phyloP scores from a whole-genome alignment of 2,888 invertebrate species.

The Bombylius major region DNA sequence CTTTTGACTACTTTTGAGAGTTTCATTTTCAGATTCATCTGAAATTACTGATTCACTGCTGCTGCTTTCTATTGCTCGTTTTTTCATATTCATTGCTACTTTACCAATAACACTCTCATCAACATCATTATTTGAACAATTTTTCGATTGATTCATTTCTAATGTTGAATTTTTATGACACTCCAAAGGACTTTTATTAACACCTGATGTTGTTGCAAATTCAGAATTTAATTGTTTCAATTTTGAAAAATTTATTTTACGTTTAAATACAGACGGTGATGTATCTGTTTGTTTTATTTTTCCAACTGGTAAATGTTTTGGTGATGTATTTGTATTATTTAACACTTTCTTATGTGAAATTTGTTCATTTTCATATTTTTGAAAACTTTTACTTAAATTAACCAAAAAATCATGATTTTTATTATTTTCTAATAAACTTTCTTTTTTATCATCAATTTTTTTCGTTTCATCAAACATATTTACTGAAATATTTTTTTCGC shows the following conservation, averaged over 20 bases:
- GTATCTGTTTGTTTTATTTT: neutral
- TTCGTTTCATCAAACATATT: too few relatives aligned
- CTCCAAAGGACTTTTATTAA: neutral
- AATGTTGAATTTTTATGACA: too few relatives aligned
- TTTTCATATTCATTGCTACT: neutral
- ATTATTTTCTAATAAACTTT: too few relatives aligned
- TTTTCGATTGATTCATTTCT: neutral
- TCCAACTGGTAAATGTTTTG: too few relatives aligned
- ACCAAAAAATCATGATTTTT: too few relatives aligned
- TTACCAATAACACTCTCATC: neutral
- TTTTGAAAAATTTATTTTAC: neutral
- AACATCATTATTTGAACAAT: neutral
- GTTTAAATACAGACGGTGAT: conserved; percentile 1
- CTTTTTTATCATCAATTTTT: too few relatives aligned
- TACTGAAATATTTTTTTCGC: too few relatives aligned
- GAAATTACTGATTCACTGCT: too few relatives aligned
- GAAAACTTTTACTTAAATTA: too few relatives aligned
- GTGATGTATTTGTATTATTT: too few relatives aligned
- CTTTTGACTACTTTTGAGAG: neutral
- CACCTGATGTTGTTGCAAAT: neutral
- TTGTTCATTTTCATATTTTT: too few relatives aligned
- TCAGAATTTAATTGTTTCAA: neutral
- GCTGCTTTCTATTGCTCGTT: neutral
- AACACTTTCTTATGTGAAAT: too few relatives aligned
- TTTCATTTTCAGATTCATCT: neutral